Evolutionary conservation across 2,113 vertebrate species (phyloP), one percentile per base, ranked within the genome.

Genomic region (Arothron firmamentum): DNA sequence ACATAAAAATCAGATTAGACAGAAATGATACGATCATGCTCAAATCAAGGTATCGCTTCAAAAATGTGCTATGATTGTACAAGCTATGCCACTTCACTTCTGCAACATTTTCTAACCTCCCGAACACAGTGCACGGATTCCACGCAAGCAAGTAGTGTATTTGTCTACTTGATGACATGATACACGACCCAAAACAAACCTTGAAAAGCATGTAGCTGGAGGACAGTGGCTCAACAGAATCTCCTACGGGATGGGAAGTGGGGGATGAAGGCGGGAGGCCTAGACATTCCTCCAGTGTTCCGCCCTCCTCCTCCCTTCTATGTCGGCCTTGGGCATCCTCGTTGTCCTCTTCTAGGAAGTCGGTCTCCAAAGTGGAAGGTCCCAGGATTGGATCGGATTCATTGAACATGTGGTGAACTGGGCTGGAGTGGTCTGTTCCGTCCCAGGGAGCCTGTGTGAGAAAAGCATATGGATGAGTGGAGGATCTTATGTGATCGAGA

Each of bases 131-230:
- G 34, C 34, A 12, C 2, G 34, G 34, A 38, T 11, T 38, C 34
- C 34, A 38, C 1, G 34, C 34, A 11, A 2, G 11, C 12, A 31
- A 9, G 28, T 31, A 14, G 13, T 45, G 43, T 15, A 45, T 45
- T 14, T 15, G 13, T 45, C 16, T 45, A 45, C 13, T 45, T 13
- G 43, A 3, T 15, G 43, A 45, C 16, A 16, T 16, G 21, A 21
- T 19, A 25, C 15, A 8, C 14, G 18, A 41, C n/a, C 10, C 10
- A 10, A 20, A 18, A 65, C 75, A 0, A 3, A 88, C 87, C 85
- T 92, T 92, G 23, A 92, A 92, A n/a, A 92, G 83, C 83, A 92
- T 88, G 75, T 87, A 92, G 20, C 87, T 92, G 0, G 90, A 84
- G 9, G 88, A 85, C 59, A 92, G 77, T 1, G 87, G 87, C 71